A percentile compares a stretch with the other conserved stretches of the same genome.
Evolutionary conservation across 2,888 invertebrate genomes (phyloP).

Genomic region (Drosophila algonquin): DNA sequence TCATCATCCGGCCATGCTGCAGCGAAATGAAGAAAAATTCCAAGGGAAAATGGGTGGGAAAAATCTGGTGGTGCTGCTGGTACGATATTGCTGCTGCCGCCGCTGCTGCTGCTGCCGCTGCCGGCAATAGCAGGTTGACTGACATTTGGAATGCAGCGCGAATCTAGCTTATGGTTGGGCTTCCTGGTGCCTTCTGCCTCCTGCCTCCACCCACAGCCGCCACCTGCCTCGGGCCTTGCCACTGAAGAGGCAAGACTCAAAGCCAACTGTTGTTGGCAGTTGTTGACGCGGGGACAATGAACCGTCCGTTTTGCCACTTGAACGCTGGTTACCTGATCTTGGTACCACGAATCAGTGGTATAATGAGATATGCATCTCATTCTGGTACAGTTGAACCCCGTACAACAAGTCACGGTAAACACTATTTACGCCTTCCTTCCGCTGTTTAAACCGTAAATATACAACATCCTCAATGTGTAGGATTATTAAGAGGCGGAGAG

Average conservation of each 20-base stretch:
- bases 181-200: slow-evolving; percentile 26
- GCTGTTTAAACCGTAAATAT: not conserved
- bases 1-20: slow-evolving; percentile 54
- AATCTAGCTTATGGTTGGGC: slow-evolving; percentile 7
- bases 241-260: slow-evolving; percentile 39
- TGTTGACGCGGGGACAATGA: slow-evolving; percentile 37
- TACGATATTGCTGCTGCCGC: slow-evolving; percentile 13
- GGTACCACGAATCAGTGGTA: not conserved
- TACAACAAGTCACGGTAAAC: not conserved
- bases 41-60: not conserved
- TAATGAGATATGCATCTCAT: not conserved
- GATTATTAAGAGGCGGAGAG: not conserved
- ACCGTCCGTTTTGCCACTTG: slow-evolving; percentile 24
- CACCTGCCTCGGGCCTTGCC: slow-evolving; percentile 20
- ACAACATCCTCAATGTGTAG: not conserved
- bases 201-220: no score
- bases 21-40: slow-evolving; percentile 15
- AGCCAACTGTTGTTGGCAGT: slow-evolving; percentile 44
- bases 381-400: no score
- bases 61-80: not conserved
- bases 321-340: slow-evolving; percentile 36
- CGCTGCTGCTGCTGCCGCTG: slow-evolving; percentile 17
- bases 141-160: slow-evolving; percentile 47
- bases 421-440: not conserved
- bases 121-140: slow-evolving; percentile 48